These are phyloP conservation scores for Ceratoteleas bidentatus DNA, from an alignment of 1,140 invertebrate species.

Conservation along the genomic window DNA sequence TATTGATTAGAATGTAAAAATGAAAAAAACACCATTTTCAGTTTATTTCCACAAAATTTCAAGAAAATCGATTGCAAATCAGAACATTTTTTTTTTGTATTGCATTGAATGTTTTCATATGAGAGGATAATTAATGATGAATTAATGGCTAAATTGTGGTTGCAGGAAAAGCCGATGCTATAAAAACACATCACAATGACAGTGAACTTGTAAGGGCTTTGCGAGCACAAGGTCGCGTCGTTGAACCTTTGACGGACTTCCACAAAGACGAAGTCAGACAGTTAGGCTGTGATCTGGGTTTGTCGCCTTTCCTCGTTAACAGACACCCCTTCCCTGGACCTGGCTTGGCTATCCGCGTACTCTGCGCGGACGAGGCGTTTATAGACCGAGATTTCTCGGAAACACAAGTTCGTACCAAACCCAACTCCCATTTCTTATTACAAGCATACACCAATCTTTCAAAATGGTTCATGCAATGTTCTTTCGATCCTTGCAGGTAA, in stretches of 20 bases:
- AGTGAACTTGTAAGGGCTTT: constrained; percentile 96
- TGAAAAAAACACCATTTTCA: too few species aligned
- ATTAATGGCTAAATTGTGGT: background rate
- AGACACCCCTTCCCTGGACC: constrained; percentile 98
- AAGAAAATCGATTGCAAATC: too few species aligned
- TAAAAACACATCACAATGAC: constrained; percentile 99
- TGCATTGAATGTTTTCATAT: too few species aligned
- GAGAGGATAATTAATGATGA: too few species aligned
- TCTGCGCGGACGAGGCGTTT: constrained; percentile 98
- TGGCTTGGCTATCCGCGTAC: constrained; percentile 95
- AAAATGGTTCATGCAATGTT: background rate
- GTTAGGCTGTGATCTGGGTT: constrained; percentile 93
- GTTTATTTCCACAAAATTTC: too few species aligned
- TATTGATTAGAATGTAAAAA: too few species aligned
- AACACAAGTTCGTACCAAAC: constrained; percentile 88
- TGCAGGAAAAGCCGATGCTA: constrained; percentile 91
- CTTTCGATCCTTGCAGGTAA: constrained; percentile 82
- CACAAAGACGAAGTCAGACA: constrained; percentile 98
- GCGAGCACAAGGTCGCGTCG: constrained; percentile 91
- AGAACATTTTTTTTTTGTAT: too few species aligned
- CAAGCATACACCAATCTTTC: too few species aligned
- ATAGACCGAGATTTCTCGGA: constrained; percentile 97
- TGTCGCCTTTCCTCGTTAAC: constrained; percentile 92
- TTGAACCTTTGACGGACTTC: constrained; percentile 99
- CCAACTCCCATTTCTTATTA: too few species aligned